These are phyloP conservation scores for Prionailurus bengalensis DNA, from an alignment of 2,113 vertebrate species.

Conservation along the genomic window DNA sequence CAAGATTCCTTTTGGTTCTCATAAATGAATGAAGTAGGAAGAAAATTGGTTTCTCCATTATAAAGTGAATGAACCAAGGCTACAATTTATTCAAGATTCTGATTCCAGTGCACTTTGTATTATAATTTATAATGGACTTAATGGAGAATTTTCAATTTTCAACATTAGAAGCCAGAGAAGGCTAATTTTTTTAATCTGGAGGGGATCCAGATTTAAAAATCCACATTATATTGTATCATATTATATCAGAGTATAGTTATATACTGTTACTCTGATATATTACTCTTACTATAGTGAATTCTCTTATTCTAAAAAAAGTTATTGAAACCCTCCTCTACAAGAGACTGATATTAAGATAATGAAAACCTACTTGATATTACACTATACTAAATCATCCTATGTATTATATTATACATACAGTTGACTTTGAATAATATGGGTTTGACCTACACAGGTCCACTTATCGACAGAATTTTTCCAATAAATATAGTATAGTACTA, in stretches of 20 bases:
- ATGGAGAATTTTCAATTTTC: slow-evolving; percentile 35
- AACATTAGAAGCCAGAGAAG: slow-evolving; percentile 19
- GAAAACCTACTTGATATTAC: slow-evolving; percentile 18
- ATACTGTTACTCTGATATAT: neutral
- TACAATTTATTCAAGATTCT: slow-evolving; percentile 19
- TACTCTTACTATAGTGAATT: neutral
- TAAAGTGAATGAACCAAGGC: slow-evolving; percentile 27
- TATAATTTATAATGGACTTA: slow-evolving; percentile 30
- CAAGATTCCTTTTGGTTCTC: slow-evolving; percentile 4
- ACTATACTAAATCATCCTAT: neutral
- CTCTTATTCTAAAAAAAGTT: neutral
- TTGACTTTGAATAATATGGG: neutral
- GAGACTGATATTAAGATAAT: neutral
- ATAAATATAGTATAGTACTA: neutral
- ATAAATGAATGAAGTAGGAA: neutral
- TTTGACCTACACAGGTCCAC: neutral
- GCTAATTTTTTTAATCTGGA: neutral
- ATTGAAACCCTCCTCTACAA: neutral
- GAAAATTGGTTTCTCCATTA: slow-evolving; percentile 11
- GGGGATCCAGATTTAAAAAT: neutral
- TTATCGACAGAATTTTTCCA: neutral
- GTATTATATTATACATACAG: neutral
- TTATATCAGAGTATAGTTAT: neutral
- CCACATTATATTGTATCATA: neutral
- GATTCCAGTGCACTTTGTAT: neutral